Evolutionary conservation across 2,113 vertebrate species (phyloP).

Genomic region (Sinocyclocheilus anophthalmus): DNA sequence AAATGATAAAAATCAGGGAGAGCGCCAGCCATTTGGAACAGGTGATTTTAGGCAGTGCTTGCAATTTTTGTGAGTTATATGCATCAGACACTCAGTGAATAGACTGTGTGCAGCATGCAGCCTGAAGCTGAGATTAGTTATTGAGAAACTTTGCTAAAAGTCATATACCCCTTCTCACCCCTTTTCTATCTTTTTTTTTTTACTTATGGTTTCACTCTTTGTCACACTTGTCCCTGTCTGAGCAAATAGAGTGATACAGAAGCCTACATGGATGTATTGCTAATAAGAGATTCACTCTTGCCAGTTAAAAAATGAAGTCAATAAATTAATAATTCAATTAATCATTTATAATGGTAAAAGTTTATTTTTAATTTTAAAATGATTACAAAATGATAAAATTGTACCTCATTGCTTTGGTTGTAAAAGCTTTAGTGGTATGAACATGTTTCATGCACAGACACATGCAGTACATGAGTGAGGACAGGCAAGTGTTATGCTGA

Average conservation of each 20-base stretch:
- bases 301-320: not conserved
- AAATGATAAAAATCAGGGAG: not conserved
- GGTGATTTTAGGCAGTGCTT: not conserved
- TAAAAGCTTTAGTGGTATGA: not conserved
- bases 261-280: not conserved
- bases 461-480: slow-evolving; percentile 38
- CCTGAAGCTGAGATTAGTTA: not conserved
- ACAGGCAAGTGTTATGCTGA: slow-evolving; percentile 63
- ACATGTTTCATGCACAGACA: slow-evolving; percentile 9
- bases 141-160: not conserved
- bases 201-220: not conserved
- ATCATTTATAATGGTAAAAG: not conserved
- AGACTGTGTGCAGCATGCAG: not conserved
- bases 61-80: not conserved
- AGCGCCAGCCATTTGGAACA: not conserved
- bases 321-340: not conserved
- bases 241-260: not conserved
- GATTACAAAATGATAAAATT: no score
- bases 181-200: not conserved
- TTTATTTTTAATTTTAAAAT: not conserved
- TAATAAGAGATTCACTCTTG: not conserved
- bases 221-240: not conserved
- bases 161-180: not conserved
- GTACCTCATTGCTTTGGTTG: not conserved
- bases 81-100: not conserved